Conservation (phyloP, 2,113 vertebrate genomes). For the Rhinopomastus cyanomelas region DNA sequence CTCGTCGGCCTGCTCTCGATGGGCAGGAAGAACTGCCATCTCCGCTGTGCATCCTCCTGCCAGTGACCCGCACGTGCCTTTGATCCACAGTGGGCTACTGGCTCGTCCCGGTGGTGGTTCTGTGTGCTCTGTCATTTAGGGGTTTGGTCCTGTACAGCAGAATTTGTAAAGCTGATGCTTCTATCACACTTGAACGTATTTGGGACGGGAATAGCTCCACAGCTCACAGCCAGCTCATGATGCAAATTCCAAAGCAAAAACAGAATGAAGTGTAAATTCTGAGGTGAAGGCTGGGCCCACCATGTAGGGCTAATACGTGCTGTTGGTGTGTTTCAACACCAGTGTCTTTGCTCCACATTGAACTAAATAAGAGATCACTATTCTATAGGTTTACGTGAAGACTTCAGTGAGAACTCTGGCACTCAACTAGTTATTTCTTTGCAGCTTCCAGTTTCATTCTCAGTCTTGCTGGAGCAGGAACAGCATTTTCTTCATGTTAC, state of each 20-base stretch:
- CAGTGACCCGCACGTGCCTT: rapidly evolving
- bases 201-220: rapidly evolving
- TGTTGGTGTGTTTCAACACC: background rate
- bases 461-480: rapidly evolving
- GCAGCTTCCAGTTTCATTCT: background rate
- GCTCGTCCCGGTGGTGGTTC: background rate
- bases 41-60: too few species aligned
- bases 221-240: rapidly evolving
- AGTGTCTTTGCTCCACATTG: background rate
- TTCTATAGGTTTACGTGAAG: background rate
- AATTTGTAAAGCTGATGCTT: rapidly evolving
- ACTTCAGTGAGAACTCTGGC: background rate
- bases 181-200: rapidly evolving
- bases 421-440: background rate
- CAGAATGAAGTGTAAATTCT: background rate
- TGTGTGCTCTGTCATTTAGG: rapidly evolving
- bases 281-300: background rate
- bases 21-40: background rate
- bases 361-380: background rate
- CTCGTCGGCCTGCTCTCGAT: background rate
- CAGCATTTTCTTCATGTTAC: background rate
- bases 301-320: background rate
- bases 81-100: rapidly evolving
- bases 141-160: rapidly evolving
- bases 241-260: background rate